Conservation (phyloP, 2,113 vertebrate genomes). For the Ammodytes marinus region DNA sequence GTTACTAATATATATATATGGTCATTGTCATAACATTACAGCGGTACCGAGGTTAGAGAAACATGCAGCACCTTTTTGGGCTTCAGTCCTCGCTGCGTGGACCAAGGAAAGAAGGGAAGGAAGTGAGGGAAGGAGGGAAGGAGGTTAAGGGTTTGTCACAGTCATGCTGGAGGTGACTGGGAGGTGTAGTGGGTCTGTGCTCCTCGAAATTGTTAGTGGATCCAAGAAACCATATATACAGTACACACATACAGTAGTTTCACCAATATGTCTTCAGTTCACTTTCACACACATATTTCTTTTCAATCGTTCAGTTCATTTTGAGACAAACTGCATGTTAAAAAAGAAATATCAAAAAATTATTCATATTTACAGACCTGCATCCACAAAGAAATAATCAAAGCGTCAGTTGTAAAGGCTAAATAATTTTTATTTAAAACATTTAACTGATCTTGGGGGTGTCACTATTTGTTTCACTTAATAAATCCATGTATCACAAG, state of each 20-base stretch:
- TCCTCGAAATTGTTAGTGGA: neutral
- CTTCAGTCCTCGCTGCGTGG: conserved; percentile 93
- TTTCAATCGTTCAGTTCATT: neutral
- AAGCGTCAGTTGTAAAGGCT: neutral
- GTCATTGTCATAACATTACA: conserved; percentile 63
- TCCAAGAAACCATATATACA: neutral
- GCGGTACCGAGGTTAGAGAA: conserved; percentile 76
- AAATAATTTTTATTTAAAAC: neutral
- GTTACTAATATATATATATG: conserved; percentile 58
- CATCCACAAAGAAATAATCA: neutral
- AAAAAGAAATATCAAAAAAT: neutral
- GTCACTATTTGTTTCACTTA: neutral
- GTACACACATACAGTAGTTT: neutral
- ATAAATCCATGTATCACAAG: neutral
- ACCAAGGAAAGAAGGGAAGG: conserved; percentile 64
- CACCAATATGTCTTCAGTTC: neutral
- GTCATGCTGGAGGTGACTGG: conserved; percentile 56
- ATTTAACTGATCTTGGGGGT: neutral
- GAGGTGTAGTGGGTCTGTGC: neutral
- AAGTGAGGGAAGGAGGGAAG: conserved; percentile 51
- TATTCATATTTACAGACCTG: neutral
- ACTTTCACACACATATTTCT: neutral
- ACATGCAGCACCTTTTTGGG: conserved; percentile 94
- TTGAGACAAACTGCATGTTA: neutral
- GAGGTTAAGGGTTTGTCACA: conserved; percentile 48